These are phyloP conservation scores for Parauchenoglanis punctatus DNA, from an alignment of 2,797 vertebrate species.

Conservation along the genomic window DNA sequence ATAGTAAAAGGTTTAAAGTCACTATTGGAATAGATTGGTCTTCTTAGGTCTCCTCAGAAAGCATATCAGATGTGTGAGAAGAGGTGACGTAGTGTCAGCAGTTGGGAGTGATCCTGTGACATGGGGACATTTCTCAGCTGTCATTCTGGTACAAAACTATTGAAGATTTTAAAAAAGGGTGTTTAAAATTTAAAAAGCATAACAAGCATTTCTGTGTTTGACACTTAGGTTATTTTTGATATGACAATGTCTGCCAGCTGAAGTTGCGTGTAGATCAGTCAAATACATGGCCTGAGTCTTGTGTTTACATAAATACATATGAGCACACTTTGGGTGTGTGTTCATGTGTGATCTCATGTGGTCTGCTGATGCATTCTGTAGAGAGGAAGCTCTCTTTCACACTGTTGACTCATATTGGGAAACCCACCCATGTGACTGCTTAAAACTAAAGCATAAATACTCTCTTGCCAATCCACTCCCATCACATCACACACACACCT, in stretches of 20 bases:
- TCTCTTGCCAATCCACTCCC: not conserved
- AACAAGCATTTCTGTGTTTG: slow-evolving; percentile 47
- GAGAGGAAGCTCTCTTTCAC: slow-evolving; percentile 44
- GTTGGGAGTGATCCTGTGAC: not conserved
- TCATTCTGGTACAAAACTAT: not conserved
- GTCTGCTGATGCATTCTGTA: not conserved
- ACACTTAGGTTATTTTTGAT: not conserved
- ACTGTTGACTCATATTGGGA: slow-evolving; percentile 61
- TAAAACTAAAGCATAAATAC: slow-evolving; percentile 9
- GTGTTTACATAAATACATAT: not conserved
- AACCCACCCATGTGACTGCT: slow-evolving; percentile 35
- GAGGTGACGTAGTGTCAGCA: not conserved
- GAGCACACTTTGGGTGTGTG: not conserved
- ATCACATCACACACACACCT: not conserved
- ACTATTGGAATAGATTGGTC: not conserved
- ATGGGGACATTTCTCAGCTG: not conserved
- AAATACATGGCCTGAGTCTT: not conserved
- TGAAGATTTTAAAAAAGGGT: too few relatives aligned
- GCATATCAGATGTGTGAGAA: not conserved
- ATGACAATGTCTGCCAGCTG: not conserved
- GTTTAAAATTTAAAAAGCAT: not conserved
- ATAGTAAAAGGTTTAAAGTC: not conserved
- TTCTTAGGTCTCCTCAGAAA: slow-evolving; percentile 7
- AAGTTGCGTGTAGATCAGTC: not conserved
- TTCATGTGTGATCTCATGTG: not conserved